Base-by-base conservation (phyloP, 2,797 vertebrate species). In the Sebastes trivittatus region DNA sequence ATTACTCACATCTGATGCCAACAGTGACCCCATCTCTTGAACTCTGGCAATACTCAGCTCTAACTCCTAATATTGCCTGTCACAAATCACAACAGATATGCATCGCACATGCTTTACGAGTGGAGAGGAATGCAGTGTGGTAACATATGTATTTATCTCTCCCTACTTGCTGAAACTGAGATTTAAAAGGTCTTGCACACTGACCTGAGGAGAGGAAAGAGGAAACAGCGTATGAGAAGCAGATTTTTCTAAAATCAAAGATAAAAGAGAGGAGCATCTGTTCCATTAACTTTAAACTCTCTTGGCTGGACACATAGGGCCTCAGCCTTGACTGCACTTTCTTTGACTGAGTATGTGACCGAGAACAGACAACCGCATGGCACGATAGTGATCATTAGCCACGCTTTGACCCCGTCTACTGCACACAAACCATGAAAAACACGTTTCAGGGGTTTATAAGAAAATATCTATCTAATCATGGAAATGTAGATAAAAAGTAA, bases 61-160 rank as follows among this genome's bases (percentile, higher is more conserved):
- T 22, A 49, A 83, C 20, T 72, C 6, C 30, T 66, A 90, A 77
- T 46, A 27, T 18, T 25, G 55, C 46, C 61, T 73, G 73, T 80
- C 76, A 88, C 8, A 23, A 64, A 65, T 80, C 49, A 65, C 7
- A 62, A 46, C 3, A 64, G 18, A 68, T 34, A 68, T 4, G 10
- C 49, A 58, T 60, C 34, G 67, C 56, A 67, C 54, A 52, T 34
- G 29, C 29, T 63, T 76, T 34, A 59, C 11, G 8, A 70, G 64
- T 77, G 59, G 65, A 77, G 36, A 67, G 32, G 71, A 80, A 83
- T 60, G 52, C 58, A 49, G 14, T 30, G 14, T 16, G 11, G 71
- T 70, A 70, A 84, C 16, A 30, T 60, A 34, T 61, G 77, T 18
- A 80, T 81, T 78, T 62, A 62, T 56, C 32, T 46, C 14, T 59